phyloP scores from a whole-genome alignment of 2,113 vertebrate genomes.

The Micronycteris hirsuta region DNA sequence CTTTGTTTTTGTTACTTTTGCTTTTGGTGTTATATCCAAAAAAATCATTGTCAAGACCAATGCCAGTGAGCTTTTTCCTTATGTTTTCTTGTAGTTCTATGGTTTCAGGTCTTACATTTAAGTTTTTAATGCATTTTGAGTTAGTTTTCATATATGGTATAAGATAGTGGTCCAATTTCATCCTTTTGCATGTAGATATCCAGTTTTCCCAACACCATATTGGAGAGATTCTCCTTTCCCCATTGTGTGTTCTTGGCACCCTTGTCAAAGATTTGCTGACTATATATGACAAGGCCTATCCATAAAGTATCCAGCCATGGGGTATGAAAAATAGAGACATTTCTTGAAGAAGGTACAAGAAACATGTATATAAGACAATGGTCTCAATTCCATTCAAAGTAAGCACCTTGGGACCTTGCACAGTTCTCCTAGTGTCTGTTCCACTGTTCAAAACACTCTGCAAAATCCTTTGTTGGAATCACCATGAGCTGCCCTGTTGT shows the following conservation, averaged over 20 bases:
- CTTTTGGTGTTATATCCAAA: neutral
- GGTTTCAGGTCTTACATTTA: neutral
- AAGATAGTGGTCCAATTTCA: neutral
- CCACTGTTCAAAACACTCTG: too few relatives aligned
- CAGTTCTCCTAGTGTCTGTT: too few relatives aligned
- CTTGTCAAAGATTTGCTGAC: neutral
- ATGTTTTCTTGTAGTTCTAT: neutral
- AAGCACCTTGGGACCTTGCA: too few relatives aligned
- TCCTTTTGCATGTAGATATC: neutral
- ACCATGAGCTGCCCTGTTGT: too few relatives aligned
- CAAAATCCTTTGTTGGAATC: too few relatives aligned
- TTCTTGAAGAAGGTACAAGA: too few relatives aligned
- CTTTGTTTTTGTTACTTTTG: neutral
- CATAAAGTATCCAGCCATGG: too few relatives aligned
- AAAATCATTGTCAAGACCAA: neutral
- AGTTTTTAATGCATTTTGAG: neutral
- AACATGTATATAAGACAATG: too few relatives aligned
- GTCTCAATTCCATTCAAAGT: too few relatives aligned
- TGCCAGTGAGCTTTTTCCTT: neutral
- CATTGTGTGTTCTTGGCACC: neutral
- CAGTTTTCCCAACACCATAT: neutral
- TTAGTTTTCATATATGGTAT: neutral
- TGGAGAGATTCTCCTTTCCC: neutral
- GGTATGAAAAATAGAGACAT: too few relatives aligned
- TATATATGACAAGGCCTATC: neutral